Evolutionary conservation across 2,888 invertebrate genomes (phyloP), one percentile per base, ranked within the genome.

Genomic region (Hirtodrosophila trivittata): DNA sequence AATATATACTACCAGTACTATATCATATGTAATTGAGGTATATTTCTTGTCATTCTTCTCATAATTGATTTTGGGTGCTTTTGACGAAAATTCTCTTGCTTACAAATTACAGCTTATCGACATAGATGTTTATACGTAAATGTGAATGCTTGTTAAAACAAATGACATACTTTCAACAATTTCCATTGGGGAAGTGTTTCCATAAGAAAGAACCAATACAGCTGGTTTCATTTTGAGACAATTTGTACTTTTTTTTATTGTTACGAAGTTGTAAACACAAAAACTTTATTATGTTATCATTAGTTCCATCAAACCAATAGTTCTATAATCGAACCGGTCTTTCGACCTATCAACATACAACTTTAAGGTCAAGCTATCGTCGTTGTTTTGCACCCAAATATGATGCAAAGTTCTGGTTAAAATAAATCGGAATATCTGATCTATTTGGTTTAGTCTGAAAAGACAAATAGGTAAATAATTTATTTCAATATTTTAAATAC

Each of bases 171-270:
- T 55, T 65, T 75, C 65, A 33, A 52, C 62, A n/a, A 75, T 37
- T 43, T 71, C 56, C 39, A 35, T 38, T 10, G 75, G 45, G 13
- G 71, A 33, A 8, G 54, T 13, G 10, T 54, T 62, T 50, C 74
- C 74, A 50, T 65, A 68, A 7, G 75, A 75, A 8, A 75, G 14
- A 43, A 75, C 58, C 12, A 75, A 58, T n/a, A 52, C 62, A 14
- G 50, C 47, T 16, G 75, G 74, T 41, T 72, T 58, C 74, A 75
- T 69, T 38, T 30, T 66, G 9, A 28, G 12, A 39, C 16, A 45
- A 64, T 25, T 38, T 33, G 3, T 14, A 12, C 6, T 9, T 28
- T 16, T 14, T 30, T 35, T 41, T 16, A 33, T 25, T 39, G 39
- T 32, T 68, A 43, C 12, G 12, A 52, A 67, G 25, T 57, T 57